These are phyloP conservation scores for Pteromalus puparum DNA, from an alignment of 1,140 invertebrate genomes.

Conservation along the genomic window DNA sequence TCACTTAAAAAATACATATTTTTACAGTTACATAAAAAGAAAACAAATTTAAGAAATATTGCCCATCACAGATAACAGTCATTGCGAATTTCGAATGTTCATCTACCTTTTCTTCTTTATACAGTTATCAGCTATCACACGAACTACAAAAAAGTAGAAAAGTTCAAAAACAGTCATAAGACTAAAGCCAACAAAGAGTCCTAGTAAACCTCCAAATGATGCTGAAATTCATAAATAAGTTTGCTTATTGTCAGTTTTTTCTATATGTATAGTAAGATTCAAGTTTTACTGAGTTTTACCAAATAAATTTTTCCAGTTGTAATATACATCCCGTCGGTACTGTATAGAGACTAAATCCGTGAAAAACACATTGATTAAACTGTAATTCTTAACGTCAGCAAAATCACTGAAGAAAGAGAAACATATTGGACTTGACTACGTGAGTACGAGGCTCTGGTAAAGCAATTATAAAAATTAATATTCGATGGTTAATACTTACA, in stretches of 20 bases:
- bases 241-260: too few relatives aligned
- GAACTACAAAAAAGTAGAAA: constrained; percentile 79
- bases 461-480: too few relatives aligned
- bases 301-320: constrained; percentile 65
- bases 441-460: too few relatives aligned
- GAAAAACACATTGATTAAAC: constrained; percentile 66
- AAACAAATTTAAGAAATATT: too few relatives aligned
- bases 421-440: too few relatives aligned
- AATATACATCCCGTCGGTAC: constrained; percentile 60
- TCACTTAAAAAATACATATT: too few relatives aligned
- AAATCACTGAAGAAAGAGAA: neutral
- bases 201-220: constrained; percentile 81
- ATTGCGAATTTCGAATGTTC: neutral
- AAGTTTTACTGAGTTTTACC: constrained; percentile 55
- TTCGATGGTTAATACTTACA: constrained; percentile 7
- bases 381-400: constrained; percentile 41
- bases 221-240: constrained; percentile 74
- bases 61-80: neutral
- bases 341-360: constrained; percentile 63
- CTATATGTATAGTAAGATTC: neutral
- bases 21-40: too few relatives aligned
- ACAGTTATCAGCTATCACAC: constrained; percentile 70
- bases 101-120: neutral
- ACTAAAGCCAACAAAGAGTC: constrained; percentile 81
- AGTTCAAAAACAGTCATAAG: constrained; percentile 82